Percentiles rank a stretch among this genome's conserved stretches.
Conservation (phyloP, 2,888 invertebrate species). For the Caenorhabditis panamensis region DNA sequence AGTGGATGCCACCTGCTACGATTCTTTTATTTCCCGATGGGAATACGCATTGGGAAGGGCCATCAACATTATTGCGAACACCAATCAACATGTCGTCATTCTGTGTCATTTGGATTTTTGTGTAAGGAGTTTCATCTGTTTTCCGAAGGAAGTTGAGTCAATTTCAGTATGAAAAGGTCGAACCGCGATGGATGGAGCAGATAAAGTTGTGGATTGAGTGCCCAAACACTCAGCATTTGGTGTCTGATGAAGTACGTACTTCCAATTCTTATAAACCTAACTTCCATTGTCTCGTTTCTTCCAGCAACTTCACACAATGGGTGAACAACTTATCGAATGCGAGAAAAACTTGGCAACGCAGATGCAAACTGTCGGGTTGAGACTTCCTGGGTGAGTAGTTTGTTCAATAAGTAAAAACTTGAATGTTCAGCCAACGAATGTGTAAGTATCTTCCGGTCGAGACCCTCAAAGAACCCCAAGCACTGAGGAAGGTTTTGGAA, state of each 20-base stretch:
- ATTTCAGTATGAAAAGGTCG: slow-evolving; percentile 70
- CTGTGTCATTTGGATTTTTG: slow-evolving; percentile 72
- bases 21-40: slow-evolving; percentile 60
- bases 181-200: slow-evolving; percentile 72
- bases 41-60: slow-evolving; percentile 62
- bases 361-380: slow-evolving; percentile 73
- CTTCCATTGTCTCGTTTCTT: no score
- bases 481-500: slow-evolving; percentile 64
- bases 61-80: slow-evolving; percentile 62
- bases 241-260: slow-evolving; percentile 57
- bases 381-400: slow-evolving; percentile 71
- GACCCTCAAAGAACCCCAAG: slow-evolving; percentile 71
- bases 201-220: slow-evolving; percentile 72
- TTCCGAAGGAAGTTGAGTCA: no score
- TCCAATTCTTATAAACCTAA: no score
- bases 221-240: slow-evolving; percentile 65
- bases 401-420: background rate
- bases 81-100: slow-evolving; percentile 72
- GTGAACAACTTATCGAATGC: slow-evolving; percentile 73
- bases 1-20: slow-evolving; percentile 59
- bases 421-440: slow-evolving; percentile 65
- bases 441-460: slow-evolving; percentile 73
- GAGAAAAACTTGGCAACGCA: slow-evolving; percentile 75
- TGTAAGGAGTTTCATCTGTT: no score
- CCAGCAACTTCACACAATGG: slow-evolving; percentile 68